Percentiles rank a stretch among this genome's conserved stretches.
phyloP scores from a whole-genome alignment of 1,140 invertebrate genomes.

The Drosophila varians region DNA sequence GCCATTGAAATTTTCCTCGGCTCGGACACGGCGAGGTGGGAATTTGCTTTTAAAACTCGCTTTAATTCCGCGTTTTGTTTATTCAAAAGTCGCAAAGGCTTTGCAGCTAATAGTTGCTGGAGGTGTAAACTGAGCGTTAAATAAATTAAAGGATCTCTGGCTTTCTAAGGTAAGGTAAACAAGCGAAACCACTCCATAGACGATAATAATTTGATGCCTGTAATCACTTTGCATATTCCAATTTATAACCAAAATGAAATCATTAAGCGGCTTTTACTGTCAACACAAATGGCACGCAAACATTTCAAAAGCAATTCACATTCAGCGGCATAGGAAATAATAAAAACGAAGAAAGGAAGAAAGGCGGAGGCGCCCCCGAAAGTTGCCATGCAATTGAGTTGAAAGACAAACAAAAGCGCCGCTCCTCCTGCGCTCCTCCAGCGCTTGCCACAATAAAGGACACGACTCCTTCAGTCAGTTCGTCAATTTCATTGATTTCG shows the following conservation, averaged over 20 bases:
- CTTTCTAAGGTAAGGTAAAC: too few species aligned
- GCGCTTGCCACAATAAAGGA: conserved; percentile 63
- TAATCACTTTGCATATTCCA: conserved; percentile 11
- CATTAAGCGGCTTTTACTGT: conserved; percentile 74
- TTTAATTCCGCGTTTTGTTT: conserved; percentile 56
- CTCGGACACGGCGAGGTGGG: conserved; percentile 31
- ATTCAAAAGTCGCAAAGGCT: conserved; percentile 44
- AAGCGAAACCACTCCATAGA: too few species aligned
- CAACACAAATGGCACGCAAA: conserved; percentile 73
- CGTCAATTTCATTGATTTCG: conserved; percentile 75
- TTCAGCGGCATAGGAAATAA: conserved; percentile 63
- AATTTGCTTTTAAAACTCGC: conserved; percentile 37
- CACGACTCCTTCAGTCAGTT: conserved; percentile 61
- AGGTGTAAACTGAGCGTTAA: background rate
- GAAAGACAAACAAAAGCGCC: conserved; percentile 73
- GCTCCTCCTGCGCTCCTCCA: conserved; percentile 11
- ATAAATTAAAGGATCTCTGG: background rate
- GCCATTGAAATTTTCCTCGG: conserved; percentile 20
- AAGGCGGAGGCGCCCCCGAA: conserved; percentile 25
- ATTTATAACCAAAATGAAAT: conserved; percentile 69
- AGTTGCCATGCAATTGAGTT: conserved; percentile 73
- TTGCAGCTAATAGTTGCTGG: conserved; percentile 17
- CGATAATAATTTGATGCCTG: background rate
- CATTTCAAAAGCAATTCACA: conserved; percentile 69
- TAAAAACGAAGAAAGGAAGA: conserved; percentile 49